These are phyloP conservation scores for Watersipora subatra DNA, from an alignment of 1,140 invertebrate species.

Conservation along the genomic window DNA sequence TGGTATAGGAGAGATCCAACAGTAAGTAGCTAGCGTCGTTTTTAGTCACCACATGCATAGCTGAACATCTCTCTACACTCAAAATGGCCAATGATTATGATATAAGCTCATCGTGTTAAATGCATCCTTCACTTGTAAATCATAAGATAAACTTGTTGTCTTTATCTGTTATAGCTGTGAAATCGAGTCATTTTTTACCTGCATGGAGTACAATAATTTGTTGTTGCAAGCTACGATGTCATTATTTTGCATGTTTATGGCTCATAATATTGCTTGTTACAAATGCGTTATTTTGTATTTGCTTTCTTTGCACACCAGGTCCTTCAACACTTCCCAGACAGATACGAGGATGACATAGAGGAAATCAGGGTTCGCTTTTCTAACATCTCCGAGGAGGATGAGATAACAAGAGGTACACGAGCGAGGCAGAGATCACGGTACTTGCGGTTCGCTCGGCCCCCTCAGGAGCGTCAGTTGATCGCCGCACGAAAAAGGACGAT, in stretches of 20 bases:
- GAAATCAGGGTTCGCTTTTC: background rate
- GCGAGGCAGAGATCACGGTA: conserved; percentile 36
- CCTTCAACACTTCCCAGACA: background rate
- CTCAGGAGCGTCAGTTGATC: conserved; percentile 34
- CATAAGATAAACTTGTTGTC: background rate
- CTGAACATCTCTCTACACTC: no score
- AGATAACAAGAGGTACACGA: conserved; percentile 23
- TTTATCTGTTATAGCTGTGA: background rate
- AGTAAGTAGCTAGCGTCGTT: background rate
- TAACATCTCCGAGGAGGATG: background rate
- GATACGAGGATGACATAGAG: conserved; percentile 1
- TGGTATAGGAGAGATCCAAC: conserved; percentile 23
- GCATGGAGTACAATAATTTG: no score
- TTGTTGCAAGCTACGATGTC: no score
- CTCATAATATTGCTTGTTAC: no score
- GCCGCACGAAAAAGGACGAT: conserved; percentile 31
- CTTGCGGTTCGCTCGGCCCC: conserved; percentile 33
- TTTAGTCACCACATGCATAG: no score
- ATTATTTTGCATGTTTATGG: no score
- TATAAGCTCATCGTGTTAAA: no score
- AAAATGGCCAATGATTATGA: no score
- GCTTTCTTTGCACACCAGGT: no score
- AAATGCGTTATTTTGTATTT: no score
- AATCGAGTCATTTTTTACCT: background rate
- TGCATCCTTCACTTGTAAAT: no score